Base-by-base conservation (phyloP, 2,797 vertebrate genomes). In the Brachymystax lenok region DNA sequence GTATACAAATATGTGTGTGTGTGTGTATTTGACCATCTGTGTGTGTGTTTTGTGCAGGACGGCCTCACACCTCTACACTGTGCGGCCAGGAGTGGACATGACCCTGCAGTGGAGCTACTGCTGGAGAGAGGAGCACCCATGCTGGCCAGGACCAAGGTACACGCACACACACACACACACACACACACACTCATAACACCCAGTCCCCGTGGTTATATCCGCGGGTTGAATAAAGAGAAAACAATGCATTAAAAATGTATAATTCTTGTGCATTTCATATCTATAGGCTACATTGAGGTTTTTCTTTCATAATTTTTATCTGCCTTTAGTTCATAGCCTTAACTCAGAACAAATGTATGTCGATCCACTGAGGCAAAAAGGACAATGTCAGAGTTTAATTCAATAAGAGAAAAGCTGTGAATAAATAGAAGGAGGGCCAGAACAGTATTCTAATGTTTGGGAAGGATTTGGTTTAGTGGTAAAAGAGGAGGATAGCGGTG, bases 11-110 rank as follows among this genome's bases (percentile, higher is more conserved):
- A 3, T 71, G 14, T 46, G 51, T n/a, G 52, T 50, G 35, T 69
- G 33, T 46, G 5, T 16, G 4, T 12, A 10, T 27, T 24, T 71
- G 70, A 52, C 5, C 10, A 79, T 77, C 52, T 69, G 52, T 73
- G 63, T 73, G 46, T 85, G 79, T 76, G 46, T 73, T 16, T 17
- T 50, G 5, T 79, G 21, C 81, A 99, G 98, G 98, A 99, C 3
- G 98, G 98, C 17, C 93, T 99, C 80, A 99, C 98, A 1, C 98
- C 98, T 0, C 94, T 99, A 59, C 98, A 99, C 86, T 99, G 98
- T 81, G 98, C 98, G 0, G 97, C 98, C 1, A 92, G 98, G 27
- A 99, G 98, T 73, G 98, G 98, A 33, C 98, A 99, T 0, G 98
- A 99, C 75, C 92, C 93, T 1, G 96, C 96, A 17, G 98, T 99